Evolutionary conservation across 2,113 vertebrate species (phyloP).

Genomic region (Rhea americana): DNA sequence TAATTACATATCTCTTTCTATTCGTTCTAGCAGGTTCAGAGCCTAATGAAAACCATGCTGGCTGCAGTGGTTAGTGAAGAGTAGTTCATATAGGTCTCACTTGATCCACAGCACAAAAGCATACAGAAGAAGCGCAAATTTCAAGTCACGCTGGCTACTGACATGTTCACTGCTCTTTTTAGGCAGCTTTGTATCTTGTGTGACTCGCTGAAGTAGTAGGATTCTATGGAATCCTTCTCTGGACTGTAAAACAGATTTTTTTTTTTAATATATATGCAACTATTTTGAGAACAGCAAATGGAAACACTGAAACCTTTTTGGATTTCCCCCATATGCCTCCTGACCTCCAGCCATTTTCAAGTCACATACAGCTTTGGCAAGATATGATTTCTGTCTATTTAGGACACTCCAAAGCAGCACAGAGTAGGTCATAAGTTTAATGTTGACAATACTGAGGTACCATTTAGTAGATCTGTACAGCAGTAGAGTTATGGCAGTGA

Average conservation of each 20-base stretch:
- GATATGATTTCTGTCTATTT: background rate
- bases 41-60: background rate
- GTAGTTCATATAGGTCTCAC: background rate
- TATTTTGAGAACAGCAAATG: background rate
- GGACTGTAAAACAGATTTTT: background rate
- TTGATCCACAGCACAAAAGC: background rate
- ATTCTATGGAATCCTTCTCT: background rate
- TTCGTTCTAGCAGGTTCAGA: background rate
- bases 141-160: background rate
- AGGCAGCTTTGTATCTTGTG: background rate
- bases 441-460: background rate
- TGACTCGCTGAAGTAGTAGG: background rate
- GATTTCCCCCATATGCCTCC: background rate
- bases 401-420: background rate
- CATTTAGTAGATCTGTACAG: background rate
- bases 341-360: background rate
- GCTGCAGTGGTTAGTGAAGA: background rate
- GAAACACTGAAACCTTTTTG: background rate
- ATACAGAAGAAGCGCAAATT: background rate
- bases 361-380: fast-evolving
- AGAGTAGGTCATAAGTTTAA: background rate
- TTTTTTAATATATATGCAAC: background rate
- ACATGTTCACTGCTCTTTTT: background rate
- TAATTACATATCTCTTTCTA: background rate
- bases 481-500: background rate